Percentiles rank a stretch among this genome's conserved stretches.
Evolutionary conservation across 30 jellyfish, hydroid and myxozoan genomes (phyloP).

Genomic region (Rhopilema esculentum): DNA sequence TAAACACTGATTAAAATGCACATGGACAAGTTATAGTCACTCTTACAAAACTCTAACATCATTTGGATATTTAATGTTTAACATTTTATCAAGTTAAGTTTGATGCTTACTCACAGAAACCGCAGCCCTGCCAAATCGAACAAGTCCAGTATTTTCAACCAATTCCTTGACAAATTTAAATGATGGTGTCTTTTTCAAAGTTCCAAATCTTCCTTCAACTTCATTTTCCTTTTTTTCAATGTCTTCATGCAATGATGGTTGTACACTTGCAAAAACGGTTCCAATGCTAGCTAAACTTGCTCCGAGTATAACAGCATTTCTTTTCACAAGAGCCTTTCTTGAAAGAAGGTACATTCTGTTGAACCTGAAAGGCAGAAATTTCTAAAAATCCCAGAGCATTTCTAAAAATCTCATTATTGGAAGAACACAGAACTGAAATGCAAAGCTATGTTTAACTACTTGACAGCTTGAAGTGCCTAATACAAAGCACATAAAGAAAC

Average conservation of each 20-base stretch:
- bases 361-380: background rate
- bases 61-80: no score
- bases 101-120: constrained; percentile 5
- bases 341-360: background rate
- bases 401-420: no score
- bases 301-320: background rate
- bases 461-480: background rate
- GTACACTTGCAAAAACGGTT: background rate
- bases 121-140: constrained; percentile 96
- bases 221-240: background rate
- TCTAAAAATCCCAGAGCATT: background rate
- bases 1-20: no score
- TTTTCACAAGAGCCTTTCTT: background rate
- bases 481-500: no score
- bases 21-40: no score
- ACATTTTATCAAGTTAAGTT: no score
- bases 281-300: background rate
- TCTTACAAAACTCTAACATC: no score
- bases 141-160: constrained; percentile 63
- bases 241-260: background rate
- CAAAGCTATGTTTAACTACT: no score
- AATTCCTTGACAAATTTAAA: constrained; percentile 14
- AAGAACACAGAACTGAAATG: no score
- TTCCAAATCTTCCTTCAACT: background rate
- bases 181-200: background rate